These are phyloP conservation scores for Urocynchramus pylzowi DNA, from an alignment of 2,113 vertebrate species.

Conservation along the genomic window DNA sequence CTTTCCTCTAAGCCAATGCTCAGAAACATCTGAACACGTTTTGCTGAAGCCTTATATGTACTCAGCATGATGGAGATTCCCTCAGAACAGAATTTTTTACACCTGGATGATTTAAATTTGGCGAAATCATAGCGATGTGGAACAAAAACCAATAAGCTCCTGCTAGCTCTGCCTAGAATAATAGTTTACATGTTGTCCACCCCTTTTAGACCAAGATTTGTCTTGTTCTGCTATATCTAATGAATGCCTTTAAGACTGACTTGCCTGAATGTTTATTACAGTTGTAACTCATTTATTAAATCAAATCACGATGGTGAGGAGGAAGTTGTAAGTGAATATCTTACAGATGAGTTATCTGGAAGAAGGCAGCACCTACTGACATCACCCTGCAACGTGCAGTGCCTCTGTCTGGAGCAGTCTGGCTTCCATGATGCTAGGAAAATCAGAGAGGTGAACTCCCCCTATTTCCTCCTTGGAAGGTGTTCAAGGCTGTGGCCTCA, in stretches of 20 bases:
- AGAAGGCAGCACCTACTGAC: conserved; percentile 3
- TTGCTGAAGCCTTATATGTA: background rate
- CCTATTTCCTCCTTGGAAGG: conserved; percentile 56
- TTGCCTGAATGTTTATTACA: background rate
- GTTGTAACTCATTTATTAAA: conserved; percentile 12
- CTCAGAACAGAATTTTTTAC: background rate
- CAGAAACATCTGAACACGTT: background rate
- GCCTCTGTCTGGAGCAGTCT: conserved; percentile 38
- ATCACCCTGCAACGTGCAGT: background rate
- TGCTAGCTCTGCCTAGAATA: background rate
- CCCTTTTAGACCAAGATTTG: background rate
- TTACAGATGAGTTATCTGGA: conserved; percentile 51
- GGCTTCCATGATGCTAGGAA: conserved; percentile 1
- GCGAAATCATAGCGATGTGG: background rate
- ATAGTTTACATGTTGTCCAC: background rate
- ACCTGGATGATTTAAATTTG: conserved; percentile 7
- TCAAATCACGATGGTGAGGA: background rate
- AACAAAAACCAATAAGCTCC: background rate
- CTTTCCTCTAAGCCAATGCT: background rate
- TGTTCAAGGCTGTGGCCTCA: conserved; percentile 44
- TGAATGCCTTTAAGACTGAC: background rate
- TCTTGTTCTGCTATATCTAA: background rate
- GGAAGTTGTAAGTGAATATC: conserved; percentile 18
- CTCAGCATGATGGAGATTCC: background rate
- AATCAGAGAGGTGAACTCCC: conserved; percentile 34